Evolutionary conservation across 2,888 invertebrate genomes (phyloP).

Genomic region (Lasioglossum leucozonium): DNA sequence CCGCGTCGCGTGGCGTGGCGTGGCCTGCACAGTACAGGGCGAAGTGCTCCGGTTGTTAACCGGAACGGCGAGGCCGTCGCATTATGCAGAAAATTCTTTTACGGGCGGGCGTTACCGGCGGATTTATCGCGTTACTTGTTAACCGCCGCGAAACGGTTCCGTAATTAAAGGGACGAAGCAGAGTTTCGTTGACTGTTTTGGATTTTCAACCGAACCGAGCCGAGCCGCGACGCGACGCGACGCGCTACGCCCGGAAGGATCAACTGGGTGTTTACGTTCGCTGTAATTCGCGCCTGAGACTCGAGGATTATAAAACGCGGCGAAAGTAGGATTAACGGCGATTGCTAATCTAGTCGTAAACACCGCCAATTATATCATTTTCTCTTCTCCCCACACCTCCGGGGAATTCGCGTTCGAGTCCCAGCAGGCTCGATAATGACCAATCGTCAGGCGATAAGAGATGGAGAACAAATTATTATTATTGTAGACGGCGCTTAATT

Average conservation of each 20-base stretch:
- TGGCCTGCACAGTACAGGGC: background rate
- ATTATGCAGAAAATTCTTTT: slow-evolving; percentile 52
- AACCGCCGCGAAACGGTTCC: slow-evolving; percentile 16
- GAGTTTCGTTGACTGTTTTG: slow-evolving; percentile 22
- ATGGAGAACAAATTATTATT: background rate
- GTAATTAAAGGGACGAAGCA: slow-evolving; percentile 36
- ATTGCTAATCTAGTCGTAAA: slow-evolving; percentile 9
- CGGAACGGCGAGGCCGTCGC: slow-evolving; percentile 37
- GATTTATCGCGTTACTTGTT: slow-evolving; percentile 45
- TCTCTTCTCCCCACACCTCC: background rate
- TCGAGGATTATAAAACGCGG: slow-evolving; percentile 1
- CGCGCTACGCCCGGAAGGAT: background rate
- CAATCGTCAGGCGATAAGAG: background rate
- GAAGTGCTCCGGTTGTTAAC: slow-evolving; percentile 31
- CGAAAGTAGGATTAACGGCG: slow-evolving; percentile 4
- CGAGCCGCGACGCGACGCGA: background rate
- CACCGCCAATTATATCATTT: slow-evolving; percentile 10
- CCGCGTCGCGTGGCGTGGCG: background rate
- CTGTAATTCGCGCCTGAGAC: slow-evolving; percentile 6
- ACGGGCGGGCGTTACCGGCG: slow-evolving; percentile 23
- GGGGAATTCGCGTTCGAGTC: background rate
- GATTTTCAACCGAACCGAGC: background rate
- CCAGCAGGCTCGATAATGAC: background rate
- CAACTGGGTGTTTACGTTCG: slow-evolving; percentile 6
- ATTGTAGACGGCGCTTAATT: background rate